These are phyloP conservation scores for Parnassius mnemosyne DNA, from an alignment of 2,888 invertebrate genomes.

Conservation along the genomic window DNA sequence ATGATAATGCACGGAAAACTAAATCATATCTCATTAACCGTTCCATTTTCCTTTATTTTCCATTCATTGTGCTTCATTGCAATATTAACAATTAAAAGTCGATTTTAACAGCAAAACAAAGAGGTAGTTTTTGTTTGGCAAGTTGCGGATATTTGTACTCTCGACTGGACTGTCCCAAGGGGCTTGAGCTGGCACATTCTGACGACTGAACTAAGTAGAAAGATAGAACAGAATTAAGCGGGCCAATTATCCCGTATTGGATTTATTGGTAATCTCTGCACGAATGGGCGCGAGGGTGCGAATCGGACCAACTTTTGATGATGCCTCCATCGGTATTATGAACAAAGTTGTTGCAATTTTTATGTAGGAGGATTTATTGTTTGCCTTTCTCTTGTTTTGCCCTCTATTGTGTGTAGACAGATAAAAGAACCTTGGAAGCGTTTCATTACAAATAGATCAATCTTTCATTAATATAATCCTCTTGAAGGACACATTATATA, in stretches of 20 bases:
- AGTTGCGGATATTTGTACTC: conserved; percentile 60
- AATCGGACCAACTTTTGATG: conserved; percentile 79
- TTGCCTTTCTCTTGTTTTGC: conserved; percentile 68
- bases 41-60: conserved; percentile 61
- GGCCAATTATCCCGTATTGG: conserved; percentile 81
- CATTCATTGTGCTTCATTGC: conserved; percentile 41
- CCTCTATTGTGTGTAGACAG: conserved; percentile 66
- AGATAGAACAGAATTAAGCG: conserved; percentile 81
- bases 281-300: conserved; percentile 80
- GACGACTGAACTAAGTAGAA: conserved; percentile 81
- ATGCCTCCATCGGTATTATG: conserved; percentile 78
- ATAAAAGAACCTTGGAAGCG: conserved; percentile 64
- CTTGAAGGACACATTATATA: conserved; percentile 43
- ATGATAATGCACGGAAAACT: conserved; percentile 47
- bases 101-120: conserved; percentile 51
- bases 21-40: conserved; percentile 59
- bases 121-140: conserved; percentile 62
- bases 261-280: conserved; percentile 81
- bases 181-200: conserved; percentile 79
- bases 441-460: conserved; percentile 70
- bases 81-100: conserved; percentile 48
- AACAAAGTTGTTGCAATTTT: conserved; percentile 80
- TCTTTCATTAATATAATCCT: conserved; percentile 57
- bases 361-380: conserved; percentile 78
- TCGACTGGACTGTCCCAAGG: conserved; percentile 73